Conservation (phyloP, 53 echinoderm and acorn worm genomes). For the Paelopatides confundens region DNA sequence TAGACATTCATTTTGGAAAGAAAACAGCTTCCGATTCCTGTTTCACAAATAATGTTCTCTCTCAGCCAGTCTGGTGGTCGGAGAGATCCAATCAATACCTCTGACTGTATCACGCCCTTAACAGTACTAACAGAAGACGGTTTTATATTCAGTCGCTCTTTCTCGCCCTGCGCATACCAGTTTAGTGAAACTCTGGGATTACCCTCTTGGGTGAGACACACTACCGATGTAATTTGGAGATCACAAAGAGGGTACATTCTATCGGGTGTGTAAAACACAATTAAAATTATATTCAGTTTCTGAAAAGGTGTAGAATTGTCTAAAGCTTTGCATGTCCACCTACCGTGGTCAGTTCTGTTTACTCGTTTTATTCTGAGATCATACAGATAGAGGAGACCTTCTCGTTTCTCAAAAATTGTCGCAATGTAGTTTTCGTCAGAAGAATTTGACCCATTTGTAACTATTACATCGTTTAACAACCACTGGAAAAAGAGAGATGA, state of each 20-base stretch:
- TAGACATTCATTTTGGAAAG: not conserved
- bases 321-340: constrained; percentile 16
- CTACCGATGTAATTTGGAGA: not conserved
- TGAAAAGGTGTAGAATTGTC: not conserved
- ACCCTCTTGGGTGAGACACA: constrained; percentile 25
- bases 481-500: not conserved
- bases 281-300: not conserved
- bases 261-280: not conserved
- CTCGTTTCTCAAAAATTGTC: not conserved
- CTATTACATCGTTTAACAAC: not conserved
- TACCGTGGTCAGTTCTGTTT: not conserved
- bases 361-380: not conserved
- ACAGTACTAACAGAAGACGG: not conserved
- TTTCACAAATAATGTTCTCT: constrained; percentile 11
- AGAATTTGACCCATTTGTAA: not conserved
- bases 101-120: not conserved
- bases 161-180: not conserved
- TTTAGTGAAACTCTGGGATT: constrained; percentile 6
- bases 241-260: constrained; percentile 9
- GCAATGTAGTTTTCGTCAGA: not conserved
- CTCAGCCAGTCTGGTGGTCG: not conserved
- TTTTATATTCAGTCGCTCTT: not conserved
- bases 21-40: constrained; percentile 5
- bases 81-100: not conserved
- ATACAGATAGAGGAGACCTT: not conserved